Evolutionary conservation across 2,888 invertebrate species (phyloP), one percentile per base, ranked within the genome.

Genomic region (Lampropteryx suffumata): DNA sequence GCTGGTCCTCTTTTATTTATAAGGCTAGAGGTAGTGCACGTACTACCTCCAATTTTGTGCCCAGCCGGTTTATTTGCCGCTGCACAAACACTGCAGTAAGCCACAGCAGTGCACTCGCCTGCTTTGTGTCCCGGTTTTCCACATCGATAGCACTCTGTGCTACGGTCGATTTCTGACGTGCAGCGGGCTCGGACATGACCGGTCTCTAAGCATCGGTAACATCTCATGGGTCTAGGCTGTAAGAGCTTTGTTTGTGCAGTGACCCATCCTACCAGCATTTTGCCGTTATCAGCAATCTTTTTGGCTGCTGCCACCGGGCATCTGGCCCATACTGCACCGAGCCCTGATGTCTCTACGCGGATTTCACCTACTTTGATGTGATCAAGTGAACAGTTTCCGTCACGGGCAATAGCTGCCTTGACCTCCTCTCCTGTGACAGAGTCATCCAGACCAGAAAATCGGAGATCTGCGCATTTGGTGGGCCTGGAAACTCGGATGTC

Each of bases 371-470:
- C 11, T 8, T 27, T 33, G 0, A 47, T n/a, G 0, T 17, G 3
- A 0, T 40, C 28, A 0, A 3, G 3, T 1, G 9, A 0, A 5
- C 47, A 47, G 3, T 17, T 4, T 0, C 47, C 40, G 0, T 11
- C 9, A 0, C 8, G 10, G 0, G 34, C 34, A 0, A 45, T 26
- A 0, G 37, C 36, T 0, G 11, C 3, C 0, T 11, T 9, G 0
- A 50, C 9, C 2, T 50, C 50, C 0, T 24, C 40, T 9, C 6
- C 9, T 4, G 29, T 14, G 1, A 34, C 40, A 0, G 50, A 35
- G 28, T 50, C 50, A 11, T 50, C 50, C 0, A 50, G 41, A 8
- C 50, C 45, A 13, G 32, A 13, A 1, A 50, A n/a, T 1, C 45
- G 29, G 0, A 50, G 0, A 0, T 41, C 45, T 0, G 21, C 36